Evolutionary conservation across 2,797 vertebrate genomes (phyloP).

Genomic region (Coendou prehensilis): DNA sequence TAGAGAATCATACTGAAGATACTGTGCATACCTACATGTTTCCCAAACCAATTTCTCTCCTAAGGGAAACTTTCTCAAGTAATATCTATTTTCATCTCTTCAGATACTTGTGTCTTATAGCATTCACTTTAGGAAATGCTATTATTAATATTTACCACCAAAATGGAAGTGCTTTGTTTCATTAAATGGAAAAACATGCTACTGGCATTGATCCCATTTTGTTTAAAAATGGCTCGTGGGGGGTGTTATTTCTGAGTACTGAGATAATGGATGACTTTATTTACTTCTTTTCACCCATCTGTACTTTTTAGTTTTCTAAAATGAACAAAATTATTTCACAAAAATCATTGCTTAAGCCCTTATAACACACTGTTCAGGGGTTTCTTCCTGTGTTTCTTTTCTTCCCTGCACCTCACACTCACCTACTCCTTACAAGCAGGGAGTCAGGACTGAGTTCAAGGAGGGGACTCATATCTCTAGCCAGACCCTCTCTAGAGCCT

Average conservation of each 20-base stretch:
- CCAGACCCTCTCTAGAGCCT: background rate
- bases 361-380: background rate
- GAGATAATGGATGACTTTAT: background rate
- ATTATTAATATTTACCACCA: conserved; percentile 11
- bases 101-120: background rate
- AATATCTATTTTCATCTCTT: conserved; percentile 23
- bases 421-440: background rate
- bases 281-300: conserved; percentile 18
- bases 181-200: conserved; percentile 35
- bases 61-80: background rate
- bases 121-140: conserved; percentile 41
- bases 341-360: background rate
- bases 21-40: background rate
- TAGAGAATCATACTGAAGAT: background rate
- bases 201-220: background rate
- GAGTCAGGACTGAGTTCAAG: background rate
- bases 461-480: background rate
- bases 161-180: conserved; percentile 20
- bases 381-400: background rate
- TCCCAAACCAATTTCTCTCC: background rate
- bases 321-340: conserved; percentile 25
- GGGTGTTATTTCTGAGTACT: background rate
- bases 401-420: background rate
- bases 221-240: background rate
- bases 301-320: conserved; percentile 43